Evolutionary conservation across 2,888 invertebrate genomes (phyloP), one percentile per base, ranked within the genome.

Genomic region (Gnatocerus cornutus): DNA sequence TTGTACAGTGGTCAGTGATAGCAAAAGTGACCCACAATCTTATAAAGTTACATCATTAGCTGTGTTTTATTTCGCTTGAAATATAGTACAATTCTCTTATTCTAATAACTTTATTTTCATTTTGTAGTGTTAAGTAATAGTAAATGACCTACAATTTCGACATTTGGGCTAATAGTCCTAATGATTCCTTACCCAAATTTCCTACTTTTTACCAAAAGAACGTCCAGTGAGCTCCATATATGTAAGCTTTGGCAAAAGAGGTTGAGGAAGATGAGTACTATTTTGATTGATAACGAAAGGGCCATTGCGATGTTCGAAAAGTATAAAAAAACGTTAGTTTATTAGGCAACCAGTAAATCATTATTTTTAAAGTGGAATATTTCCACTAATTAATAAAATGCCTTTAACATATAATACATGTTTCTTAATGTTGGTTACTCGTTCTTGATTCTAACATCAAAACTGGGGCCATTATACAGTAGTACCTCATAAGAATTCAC

Each of bases 281-380:
- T 84, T 33, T 69, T 83, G 2, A 45, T 73, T 2, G 76, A 77
- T 8, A 85, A 86, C 71, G 67, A 43, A 14, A 58, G 79, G 0
- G 83, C 85, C 0, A 79, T 81, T 68, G 76, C 62, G 21, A 75
- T 85, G 78, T 85, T 84, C 69, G 76, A 69, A 39, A 80, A 77
- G 58, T 50, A 0, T 50, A 6, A 9, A 29, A 1, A 8, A 8
- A 4, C n/a, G n/a, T n/a, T n/a, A n/a, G n/a, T n/a, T 3, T 9
- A 3, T n/a, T n/a, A n/a, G n/a, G n/a, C n/a, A n/a, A n/a, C n/a
- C n/a, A n/a, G n/a, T n/a, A n/a, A n/a, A n/a, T n/a, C n/a, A n/a
- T n/a, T n/a, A n/a, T n/a, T n/a, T n/a, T n/a, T n/a, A n/a, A n/a
- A 21, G n/a, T n/a, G n/a, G n/a, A n/a, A 4, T n/a, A n/a, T n/a